A percentile compares a stretch with the other conserved stretches of the same genome.
These are phyloP conservation scores for Stigmatopora nigra DNA, from an alignment of 2,113 vertebrate genomes.

Conservation along the genomic window DNA sequence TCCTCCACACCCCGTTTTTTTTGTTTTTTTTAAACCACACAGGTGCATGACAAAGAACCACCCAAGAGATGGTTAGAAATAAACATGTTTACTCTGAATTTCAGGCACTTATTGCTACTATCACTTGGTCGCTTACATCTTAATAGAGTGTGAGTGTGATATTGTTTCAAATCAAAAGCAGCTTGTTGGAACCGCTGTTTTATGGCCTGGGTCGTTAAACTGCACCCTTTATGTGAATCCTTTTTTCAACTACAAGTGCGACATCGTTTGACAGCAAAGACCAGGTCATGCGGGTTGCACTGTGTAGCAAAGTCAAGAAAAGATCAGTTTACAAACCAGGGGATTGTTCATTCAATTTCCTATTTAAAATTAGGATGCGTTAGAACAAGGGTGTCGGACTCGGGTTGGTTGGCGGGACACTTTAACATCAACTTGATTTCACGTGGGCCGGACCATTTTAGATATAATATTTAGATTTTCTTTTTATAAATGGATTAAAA, in stretches of 20 bases:
- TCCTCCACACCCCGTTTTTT: not conserved
- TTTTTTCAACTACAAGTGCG: conserved; percentile 25
- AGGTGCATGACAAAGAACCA: not conserved
- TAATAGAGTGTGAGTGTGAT: conserved; percentile 37
- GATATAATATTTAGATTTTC: too few species aligned
- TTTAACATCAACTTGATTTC: too few species aligned
- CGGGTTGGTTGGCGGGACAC: too few species aligned
- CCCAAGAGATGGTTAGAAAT: not conserved
- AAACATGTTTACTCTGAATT: not conserved
- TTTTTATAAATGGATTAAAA: too few species aligned
- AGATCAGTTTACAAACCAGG: not conserved
- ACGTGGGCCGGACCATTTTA: too few species aligned
- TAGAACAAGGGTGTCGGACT: too few species aligned
- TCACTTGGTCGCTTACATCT: conserved; percentile 48
- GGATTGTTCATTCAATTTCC: too few species aligned
- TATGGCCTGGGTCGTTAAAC: conserved; percentile 55
- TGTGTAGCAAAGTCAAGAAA: not conserved
- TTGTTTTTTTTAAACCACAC: conserved; percentile 1
- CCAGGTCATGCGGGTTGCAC: not conserved
- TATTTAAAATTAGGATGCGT: too few species aligned
- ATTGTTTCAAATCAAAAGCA: conserved; percentile 48
- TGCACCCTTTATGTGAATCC: conserved; percentile 46
- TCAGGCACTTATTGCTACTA: conserved; percentile 45
- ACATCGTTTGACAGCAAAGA: conserved; percentile 9
- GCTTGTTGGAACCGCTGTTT: conserved; percentile 43